Evolutionary conservation across 2,113 vertebrate species (phyloP).

Genomic region (Cottus gobio): DNA sequence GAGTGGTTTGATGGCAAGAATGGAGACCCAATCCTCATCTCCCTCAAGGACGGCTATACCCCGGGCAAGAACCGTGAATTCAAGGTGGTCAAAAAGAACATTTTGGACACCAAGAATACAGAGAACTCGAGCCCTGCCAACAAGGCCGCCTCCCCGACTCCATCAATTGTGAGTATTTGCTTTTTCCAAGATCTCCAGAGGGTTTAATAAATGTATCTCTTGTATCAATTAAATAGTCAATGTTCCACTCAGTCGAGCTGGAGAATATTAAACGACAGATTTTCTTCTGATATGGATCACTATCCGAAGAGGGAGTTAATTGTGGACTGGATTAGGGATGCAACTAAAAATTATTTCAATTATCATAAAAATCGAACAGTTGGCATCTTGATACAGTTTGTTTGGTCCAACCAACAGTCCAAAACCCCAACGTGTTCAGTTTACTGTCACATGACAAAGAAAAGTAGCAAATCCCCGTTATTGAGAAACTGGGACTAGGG

Average conservation of each 20-base stretch:
- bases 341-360: background rate
- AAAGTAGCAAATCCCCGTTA: background rate
- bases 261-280: background rate
- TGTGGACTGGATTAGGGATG: background rate
- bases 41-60: slow-evolving; percentile 94
- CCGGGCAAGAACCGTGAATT: slow-evolving; percentile 93
- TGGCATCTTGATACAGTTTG: background rate
- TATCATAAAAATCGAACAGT: background rate
- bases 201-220: background rate
- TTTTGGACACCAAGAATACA: slow-evolving; percentile 91
- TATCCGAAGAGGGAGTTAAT: background rate
- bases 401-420: background rate
- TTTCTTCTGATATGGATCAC: background rate
- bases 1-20: slow-evolving; percentile 97
- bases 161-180: slow-evolving; percentile 78
- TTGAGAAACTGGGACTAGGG: background rate
- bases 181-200: background rate
- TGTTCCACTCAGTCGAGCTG: background rate
- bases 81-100: slow-evolving; percentile 96
- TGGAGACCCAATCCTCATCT: slow-evolving; percentile 93
- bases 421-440: background rate
- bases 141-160: slow-evolving; percentile 79
- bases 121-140: slow-evolving; percentile 86
- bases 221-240: background rate
- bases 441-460: background rate